Base-by-base conservation (phyloP, 2,888 invertebrate species). In the Atrina japonica region DNA sequence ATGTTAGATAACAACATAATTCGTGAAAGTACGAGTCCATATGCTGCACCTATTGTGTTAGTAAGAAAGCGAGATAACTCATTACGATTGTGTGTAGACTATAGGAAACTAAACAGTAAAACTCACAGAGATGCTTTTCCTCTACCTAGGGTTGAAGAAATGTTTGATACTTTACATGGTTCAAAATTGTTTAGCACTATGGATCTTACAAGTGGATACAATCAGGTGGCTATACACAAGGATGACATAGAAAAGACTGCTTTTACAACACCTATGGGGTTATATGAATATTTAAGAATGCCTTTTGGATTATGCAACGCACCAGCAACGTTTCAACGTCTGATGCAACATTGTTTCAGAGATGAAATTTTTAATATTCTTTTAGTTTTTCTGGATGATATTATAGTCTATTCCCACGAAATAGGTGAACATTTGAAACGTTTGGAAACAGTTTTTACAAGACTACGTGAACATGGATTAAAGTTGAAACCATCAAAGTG, bases 81-180 rank as follows among this genome's bases (percentile, higher is more conserved):
- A n/a, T n/a, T n/a, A n/a, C n/a, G n/a, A n/a, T n/a, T n/a, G n/a
- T n/a, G n/a, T n/a, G n/a, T n/a, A n/a, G n/a, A 75, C 30, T 75
- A 70, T 35, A 21, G 76, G 1, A 53, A 58, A 35, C 52, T 73
- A 3, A 77, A 78, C 43, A 27, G 35, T 11, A 76, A 75, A n/a
- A 75, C 75, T 0, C 40, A 65, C n/a, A 49, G 53, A 47, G 79
- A 77, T 63, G 71, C 71, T 3, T 40, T 79, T 45, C 70, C 72
- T n/a, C n/a, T n/a, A n/a, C n/a, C n/a, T n/a, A n/a, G n/a, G n/a
- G n/a, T n/a, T n/a, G n/a, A n/a, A n/a, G n/a, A n/a, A n/a, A n/a
- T n/a, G 21, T 67, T 77, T 21, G 73, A 79, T 61, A 67, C 60
- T 9, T 56, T 78, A 40, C 41, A 45, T 41, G 61, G 60, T 21